Evolutionary conservation across 2,797 vertebrate genomes (phyloP).

Genomic region (Acrossocheilus wenchowensis): DNA sequence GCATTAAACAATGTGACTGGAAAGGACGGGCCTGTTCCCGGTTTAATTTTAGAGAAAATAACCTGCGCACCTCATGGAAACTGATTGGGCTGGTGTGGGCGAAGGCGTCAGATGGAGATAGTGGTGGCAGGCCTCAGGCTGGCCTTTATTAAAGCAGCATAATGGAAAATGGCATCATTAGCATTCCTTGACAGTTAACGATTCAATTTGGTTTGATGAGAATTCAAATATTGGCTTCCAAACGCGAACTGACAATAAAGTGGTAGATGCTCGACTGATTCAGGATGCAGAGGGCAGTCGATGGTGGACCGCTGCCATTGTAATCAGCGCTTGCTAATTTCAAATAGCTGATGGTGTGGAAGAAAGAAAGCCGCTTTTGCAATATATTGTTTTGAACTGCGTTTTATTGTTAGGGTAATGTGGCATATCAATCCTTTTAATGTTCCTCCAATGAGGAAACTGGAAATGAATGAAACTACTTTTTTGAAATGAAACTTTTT

Average conservation of each 20-base stretch:
- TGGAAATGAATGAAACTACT: neutral
- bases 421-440: constrained; percentile 42
- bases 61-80: constrained; percentile 67
- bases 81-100: constrained; percentile 60
- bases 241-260: constrained; percentile 69
- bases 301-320: constrained; percentile 59
- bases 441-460: constrained; percentile 8
- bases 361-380: constrained; percentile 36
- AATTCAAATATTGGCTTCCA: constrained; percentile 69
- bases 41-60: constrained; percentile 81
- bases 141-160: constrained; percentile 64
- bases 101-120: constrained; percentile 47
- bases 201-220: constrained; percentile 73
- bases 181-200: constrained; percentile 78
- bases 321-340: constrained; percentile 68
- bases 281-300: constrained; percentile 56
- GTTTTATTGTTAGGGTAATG: constrained; percentile 50
- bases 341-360: constrained; percentile 58
- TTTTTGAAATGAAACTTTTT: neutral
- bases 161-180: constrained; percentile 76
- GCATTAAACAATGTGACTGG: constrained; percentile 78
- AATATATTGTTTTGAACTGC: constrained; percentile 46
- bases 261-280: constrained; percentile 55
- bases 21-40: constrained; percentile 75
- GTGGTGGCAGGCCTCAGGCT: constrained; percentile 44